Conservation (phyloP, 2,113 vertebrate species). For the Oceanodroma tethys region DNA sequence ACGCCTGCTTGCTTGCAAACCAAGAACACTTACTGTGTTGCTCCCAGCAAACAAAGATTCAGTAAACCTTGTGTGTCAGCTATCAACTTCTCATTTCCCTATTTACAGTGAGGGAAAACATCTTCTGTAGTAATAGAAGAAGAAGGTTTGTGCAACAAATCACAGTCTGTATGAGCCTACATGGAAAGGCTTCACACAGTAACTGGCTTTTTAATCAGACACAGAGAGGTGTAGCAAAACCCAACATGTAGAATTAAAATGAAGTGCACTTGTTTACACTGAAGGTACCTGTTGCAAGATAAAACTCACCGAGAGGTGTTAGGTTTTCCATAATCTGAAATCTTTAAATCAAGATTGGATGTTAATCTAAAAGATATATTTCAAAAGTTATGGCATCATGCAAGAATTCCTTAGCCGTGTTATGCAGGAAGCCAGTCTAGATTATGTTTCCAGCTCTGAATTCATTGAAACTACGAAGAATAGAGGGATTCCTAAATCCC, state of each 20-base stretch:
- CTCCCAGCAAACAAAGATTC: not conserved
- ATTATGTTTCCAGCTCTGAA: not conserved
- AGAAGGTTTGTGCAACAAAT: not conserved
- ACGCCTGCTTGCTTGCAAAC: not conserved
- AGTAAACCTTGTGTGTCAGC: not conserved
- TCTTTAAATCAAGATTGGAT: not conserved
- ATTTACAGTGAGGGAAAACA: not conserved
- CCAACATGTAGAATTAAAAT: not conserved
- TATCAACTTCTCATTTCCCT: not conserved
- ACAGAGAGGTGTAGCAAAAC: not conserved
- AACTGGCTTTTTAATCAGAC: not conserved
- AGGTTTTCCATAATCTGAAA: not conserved
- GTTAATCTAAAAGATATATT: not conserved
- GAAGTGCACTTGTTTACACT: not conserved
- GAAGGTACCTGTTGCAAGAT: not conserved
- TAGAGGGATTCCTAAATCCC: not conserved
- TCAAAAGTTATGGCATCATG: not conserved
- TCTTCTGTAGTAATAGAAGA: not conserved
- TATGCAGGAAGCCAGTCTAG: not conserved
- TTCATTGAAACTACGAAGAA: not conserved
- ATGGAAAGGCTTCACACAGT: not conserved
- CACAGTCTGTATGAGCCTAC: not conserved
- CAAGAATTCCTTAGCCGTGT: not conserved
- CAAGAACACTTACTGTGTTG: not conserved
- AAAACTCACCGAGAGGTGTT: not conserved